phyloP scores from a whole-genome alignment of 1,140 invertebrate species.

The Oedothorax gibbosus region DNA sequence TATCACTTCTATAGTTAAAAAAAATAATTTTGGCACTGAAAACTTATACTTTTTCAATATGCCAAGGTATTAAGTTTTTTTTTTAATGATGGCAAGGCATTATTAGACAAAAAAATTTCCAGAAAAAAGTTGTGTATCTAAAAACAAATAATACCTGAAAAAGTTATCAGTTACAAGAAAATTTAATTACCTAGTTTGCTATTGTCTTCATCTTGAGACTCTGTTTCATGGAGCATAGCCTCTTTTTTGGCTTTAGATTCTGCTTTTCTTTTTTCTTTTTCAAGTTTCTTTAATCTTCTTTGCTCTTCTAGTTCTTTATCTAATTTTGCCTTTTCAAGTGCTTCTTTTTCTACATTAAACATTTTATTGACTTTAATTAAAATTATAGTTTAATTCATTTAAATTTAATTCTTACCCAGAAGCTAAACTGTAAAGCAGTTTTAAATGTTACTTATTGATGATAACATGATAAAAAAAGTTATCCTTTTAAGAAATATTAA shows the following conservation, averaged over 20 bases:
- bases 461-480: no score
- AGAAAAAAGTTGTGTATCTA: neutral
- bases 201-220: neutral
- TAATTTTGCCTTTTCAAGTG: conserved; percentile 19
- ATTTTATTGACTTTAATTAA: neutral
- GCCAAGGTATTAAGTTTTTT: neutral
- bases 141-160: neutral
- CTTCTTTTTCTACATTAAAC: conserved; percentile 40
- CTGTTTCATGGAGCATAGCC: neutral
- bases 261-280: conserved; percentile 52
- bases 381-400: neutral
- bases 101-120: neutral
- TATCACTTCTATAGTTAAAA: no score
- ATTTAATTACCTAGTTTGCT: neutral
- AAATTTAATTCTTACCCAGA: neutral
- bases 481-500: no score
- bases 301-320: conserved; percentile 33
- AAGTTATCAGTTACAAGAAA: neutral
- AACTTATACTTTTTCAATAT: neutral
- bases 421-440: no score
- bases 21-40: neutral
- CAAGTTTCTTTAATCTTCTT: conserved; percentile 43
- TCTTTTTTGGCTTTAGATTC: conserved; percentile 32
- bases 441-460: no score
- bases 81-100: neutral